Base-by-base conservation (phyloP, 2,888 invertebrate species). In the Phortica magna region DNA sequence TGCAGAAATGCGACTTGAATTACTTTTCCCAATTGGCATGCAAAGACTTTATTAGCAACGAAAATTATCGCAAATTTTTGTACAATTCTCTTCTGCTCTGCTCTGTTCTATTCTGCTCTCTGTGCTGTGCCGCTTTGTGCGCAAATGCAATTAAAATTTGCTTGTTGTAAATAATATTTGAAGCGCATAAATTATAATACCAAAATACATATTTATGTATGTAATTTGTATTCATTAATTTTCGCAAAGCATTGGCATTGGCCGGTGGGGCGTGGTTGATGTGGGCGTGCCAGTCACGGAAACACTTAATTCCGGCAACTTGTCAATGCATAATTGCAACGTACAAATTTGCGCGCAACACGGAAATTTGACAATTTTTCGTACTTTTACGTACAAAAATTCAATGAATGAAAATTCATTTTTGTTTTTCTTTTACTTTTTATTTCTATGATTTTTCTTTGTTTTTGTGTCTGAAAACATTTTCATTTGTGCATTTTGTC, bases 351-450 rank as follows among this genome's bases (percentile, higher is more conserved):
- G 4, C 14, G 17, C 2, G 68, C 19, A 43, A 41, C 48, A 43
- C 75, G 59, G 70, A 75, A 70, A 70, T 70, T 75, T 55, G 41
- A 57, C 70, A 75, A 70, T 75, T 68, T 75, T 75, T 61, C n/a
- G 57, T 41, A 57, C 67, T 19, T 41, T 67, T 67, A 1, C 7
- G 7, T 31, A n/a, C 12, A n/a, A 42, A 17, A 39, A n/a, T 31
- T n/a, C 39, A 57, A 22, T 53, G n/a, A n/a, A 39, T 67, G 39
- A n/a, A 39, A 9, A 22, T 67, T 67, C 39, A 10, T 55, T 55
- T 53, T 55, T 14, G 10, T 71, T 42, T 42, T 67, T 41, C 7
- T 22, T 68, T 43, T 43, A 1, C 9, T 67, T 43, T 19, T 48
- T 9, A 2, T 48, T 68, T 43, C 12, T 17, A 3, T 59, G 19